Conservation (phyloP, 1,140 invertebrate genomes). For the Eulimnadia texana region DNA sequence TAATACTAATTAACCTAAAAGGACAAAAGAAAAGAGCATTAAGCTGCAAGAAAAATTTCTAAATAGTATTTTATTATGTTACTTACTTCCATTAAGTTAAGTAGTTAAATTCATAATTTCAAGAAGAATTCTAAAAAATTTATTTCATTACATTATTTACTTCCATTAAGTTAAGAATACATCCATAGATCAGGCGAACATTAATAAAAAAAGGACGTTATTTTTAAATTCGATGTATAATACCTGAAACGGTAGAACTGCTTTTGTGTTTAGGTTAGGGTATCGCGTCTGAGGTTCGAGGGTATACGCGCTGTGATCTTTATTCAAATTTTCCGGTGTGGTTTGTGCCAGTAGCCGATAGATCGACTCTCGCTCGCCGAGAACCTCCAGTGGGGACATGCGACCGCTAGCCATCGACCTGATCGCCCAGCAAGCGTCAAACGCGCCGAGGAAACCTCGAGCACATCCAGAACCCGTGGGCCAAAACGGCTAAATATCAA, state of each 20-base stretch:
- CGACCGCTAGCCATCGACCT: constrained; percentile 58
- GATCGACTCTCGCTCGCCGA: constrained; percentile 89
- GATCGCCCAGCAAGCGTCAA: constrained; percentile 93
- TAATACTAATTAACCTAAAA: too few species aligned
- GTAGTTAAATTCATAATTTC: too few species aligned
- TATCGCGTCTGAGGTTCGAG: constrained; percentile 73
- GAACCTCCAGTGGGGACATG: constrained; percentile 55
- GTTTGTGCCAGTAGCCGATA: constrained; percentile 84
- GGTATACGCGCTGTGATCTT: constrained; percentile 74
- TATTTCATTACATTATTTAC: too few species aligned
- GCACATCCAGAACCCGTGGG: constrained; percentile 95
- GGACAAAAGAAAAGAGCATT: too few species aligned
- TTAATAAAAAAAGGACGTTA: too few species aligned
- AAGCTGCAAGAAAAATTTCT: too few species aligned
- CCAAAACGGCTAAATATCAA: constrained; percentile 70
- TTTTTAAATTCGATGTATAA: too few species aligned
- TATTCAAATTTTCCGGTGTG: constrained; percentile 85
- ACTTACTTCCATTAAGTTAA: too few species aligned
- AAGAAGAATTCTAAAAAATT: too few species aligned
- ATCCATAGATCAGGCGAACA: too few species aligned
- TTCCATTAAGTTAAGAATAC: too few species aligned
- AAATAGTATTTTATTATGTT: too few species aligned
- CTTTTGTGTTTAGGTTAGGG: constrained; percentile 38
- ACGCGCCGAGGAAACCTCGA: constrained; percentile 83
- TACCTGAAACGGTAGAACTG: constrained; percentile 47